Conservation (phyloP, 2,113 vertebrate species). For the Sinosuthora webbiana region DNA sequence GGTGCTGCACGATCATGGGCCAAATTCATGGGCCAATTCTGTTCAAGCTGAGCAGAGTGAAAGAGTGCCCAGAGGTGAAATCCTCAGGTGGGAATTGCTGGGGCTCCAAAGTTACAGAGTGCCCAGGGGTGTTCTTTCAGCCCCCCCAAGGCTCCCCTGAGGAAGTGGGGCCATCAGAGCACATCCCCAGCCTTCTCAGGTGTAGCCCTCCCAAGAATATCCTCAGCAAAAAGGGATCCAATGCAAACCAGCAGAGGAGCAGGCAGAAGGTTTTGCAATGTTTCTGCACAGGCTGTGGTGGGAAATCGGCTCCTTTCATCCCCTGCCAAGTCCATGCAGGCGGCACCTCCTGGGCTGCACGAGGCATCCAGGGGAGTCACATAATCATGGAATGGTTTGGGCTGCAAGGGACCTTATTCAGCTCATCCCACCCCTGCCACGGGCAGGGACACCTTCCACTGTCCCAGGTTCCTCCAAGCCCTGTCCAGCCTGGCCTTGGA, state of each 20-base stretch:
- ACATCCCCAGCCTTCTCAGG: rapidly evolving
- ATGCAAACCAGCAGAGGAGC: not conserved
- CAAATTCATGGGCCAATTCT: not conserved
- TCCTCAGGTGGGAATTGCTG: not conserved
- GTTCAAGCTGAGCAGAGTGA: not conserved
- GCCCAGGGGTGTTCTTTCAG: not conserved
- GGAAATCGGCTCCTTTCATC: not conserved
- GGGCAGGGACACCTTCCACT: not conserved
- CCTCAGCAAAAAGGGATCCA: not conserved
- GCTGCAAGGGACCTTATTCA: not conserved
- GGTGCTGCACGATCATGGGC: not conserved
- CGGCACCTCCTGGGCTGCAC: not conserved
- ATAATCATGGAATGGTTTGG: not conserved
- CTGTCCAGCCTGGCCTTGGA: not conserved
- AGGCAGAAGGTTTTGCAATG: not conserved
- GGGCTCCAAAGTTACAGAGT: rapidly evolving
- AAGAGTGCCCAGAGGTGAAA: not conserved
- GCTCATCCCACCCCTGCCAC: not conserved
- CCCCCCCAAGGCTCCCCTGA: rapidly evolving
- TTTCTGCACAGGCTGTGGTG: not conserved
- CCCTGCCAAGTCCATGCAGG: not conserved
- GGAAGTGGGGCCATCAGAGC: not conserved
- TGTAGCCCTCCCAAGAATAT: not conserved
- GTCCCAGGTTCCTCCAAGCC: not conserved
- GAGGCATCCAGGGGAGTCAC: not conserved